Percentiles rank a stretch among this genome's conserved stretches.
phyloP scores from a whole-genome alignment of 2,113 vertebrate species.

The Rallus limicola region DNA sequence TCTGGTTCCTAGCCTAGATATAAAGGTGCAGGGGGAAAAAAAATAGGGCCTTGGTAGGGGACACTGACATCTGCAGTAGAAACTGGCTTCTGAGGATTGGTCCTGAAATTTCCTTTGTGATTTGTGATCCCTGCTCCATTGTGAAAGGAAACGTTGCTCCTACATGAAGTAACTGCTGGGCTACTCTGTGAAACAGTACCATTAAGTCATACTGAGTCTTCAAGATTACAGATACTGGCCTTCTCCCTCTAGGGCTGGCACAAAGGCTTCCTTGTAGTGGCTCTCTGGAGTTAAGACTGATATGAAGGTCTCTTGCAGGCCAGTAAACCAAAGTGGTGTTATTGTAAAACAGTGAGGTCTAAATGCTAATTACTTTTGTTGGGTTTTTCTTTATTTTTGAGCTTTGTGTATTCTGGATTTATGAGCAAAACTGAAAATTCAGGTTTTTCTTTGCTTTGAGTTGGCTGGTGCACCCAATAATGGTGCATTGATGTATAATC shows the following conservation, averaged over 20 bases:
- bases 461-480: neutral
- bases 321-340: neutral
- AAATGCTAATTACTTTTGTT: neutral
- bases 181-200: neutral
- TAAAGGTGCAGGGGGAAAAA: neutral
- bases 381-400: neutral
- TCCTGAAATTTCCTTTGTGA: neutral
- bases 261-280: neutral
- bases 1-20: neutral
- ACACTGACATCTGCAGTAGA: neutral
- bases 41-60: neutral
- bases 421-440: neutral
- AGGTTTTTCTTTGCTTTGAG: neutral
- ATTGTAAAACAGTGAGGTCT: neutral
- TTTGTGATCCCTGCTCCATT: neutral
- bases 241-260: neutral
- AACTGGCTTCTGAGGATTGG: neutral
- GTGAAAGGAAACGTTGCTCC: neutral
- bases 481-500: neutral
- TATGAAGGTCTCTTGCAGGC: neutral
- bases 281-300: neutral
- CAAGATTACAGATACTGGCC: neutral
- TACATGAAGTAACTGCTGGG: neutral
- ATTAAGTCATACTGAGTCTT: neutral
- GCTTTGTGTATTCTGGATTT: constrained; percentile 5